Conservation (phyloP, 2,797 vertebrate genomes). For the Hippoglossus hippoglossus region DNA sequence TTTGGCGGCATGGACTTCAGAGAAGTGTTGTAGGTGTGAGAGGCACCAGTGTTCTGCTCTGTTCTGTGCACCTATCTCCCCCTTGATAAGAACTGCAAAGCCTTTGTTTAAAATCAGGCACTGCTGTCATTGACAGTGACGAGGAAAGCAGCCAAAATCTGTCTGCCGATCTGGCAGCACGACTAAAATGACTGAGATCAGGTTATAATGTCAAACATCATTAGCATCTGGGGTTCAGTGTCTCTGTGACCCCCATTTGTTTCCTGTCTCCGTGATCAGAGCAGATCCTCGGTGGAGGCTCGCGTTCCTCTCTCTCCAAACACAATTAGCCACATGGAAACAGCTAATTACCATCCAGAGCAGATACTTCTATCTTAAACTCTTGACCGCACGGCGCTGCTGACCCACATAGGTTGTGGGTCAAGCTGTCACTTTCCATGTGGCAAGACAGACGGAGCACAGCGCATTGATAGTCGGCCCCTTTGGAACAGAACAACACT, state of each 20-base stretch:
- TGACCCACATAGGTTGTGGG: constrained; percentile 48
- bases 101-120: constrained; percentile 42
- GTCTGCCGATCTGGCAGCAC: background rate
- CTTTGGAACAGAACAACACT: constrained; percentile 36
- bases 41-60: constrained; percentile 23
- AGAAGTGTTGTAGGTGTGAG: constrained; percentile 22
- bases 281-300: constrained; percentile 2
- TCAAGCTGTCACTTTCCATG: constrained; percentile 54
- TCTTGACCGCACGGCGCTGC: constrained; percentile 16
- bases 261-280: constrained; percentile 36
- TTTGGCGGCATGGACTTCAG: background rate
- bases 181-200: constrained; percentile 23
- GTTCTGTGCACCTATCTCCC: constrained; percentile 11
- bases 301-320: constrained; percentile 30
- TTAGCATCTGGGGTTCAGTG: constrained; percentile 25
- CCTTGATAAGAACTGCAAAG: constrained; percentile 41
- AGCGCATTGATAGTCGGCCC: constrained; percentile 25
- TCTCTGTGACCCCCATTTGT: constrained; percentile 14
- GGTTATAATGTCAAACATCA: constrained; percentile 55
- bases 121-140: constrained; percentile 17
- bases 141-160: constrained; percentile 24
- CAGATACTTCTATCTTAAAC: constrained; percentile 43
- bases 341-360: constrained; percentile 16
- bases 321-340: constrained; percentile 35
- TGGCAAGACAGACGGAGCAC: constrained; percentile 27